These are phyloP conservation scores for Himalopsyche anomala DNA, from an alignment of 2,888 invertebrate genomes.

Conservation along the genomic window DNA sequence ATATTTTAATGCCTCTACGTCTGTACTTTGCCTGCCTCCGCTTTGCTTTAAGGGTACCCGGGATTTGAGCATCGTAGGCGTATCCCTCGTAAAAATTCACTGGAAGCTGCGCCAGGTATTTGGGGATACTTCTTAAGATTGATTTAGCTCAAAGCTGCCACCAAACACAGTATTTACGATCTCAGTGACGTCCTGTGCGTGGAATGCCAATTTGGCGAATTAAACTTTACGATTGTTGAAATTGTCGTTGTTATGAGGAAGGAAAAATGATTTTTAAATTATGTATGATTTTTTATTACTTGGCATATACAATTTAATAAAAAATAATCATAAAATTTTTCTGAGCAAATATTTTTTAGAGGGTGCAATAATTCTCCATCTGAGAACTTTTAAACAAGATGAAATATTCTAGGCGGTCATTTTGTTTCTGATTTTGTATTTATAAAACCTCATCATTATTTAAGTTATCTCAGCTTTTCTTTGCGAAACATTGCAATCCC, in stretches of 20 bases:
- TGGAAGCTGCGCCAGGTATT: conserved; percentile 36
- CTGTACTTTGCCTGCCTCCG: neutral
- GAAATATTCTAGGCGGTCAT: too few species aligned
- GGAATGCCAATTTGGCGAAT: conserved; percentile 49
- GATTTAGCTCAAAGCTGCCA: conserved; percentile 49
- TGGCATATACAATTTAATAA: too few species aligned
- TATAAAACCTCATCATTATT: too few species aligned
- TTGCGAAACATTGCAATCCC: too few species aligned
- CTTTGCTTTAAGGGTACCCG: conserved; percentile 6
- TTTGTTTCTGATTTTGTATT: too few species aligned
- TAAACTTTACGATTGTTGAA: neutral
- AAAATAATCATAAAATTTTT: too few species aligned
- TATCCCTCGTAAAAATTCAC: conserved; percentile 52
- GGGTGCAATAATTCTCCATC: too few species aligned
- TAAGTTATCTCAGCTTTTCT: too few species aligned
- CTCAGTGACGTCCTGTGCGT: conserved; percentile 27
- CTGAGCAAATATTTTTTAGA: too few species aligned
- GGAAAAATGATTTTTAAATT: neutral
- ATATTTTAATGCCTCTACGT: neutral
- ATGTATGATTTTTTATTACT: too few species aligned
- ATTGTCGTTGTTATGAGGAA: neutral
- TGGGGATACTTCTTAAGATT: conserved; percentile 49
- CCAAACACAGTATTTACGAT: conserved; percentile 51
- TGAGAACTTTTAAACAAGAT: too few species aligned
- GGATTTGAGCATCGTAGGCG: conserved; percentile 36